Conservation (phyloP, 2,797 vertebrate species). For the Calcarius lapponicus region DNA sequence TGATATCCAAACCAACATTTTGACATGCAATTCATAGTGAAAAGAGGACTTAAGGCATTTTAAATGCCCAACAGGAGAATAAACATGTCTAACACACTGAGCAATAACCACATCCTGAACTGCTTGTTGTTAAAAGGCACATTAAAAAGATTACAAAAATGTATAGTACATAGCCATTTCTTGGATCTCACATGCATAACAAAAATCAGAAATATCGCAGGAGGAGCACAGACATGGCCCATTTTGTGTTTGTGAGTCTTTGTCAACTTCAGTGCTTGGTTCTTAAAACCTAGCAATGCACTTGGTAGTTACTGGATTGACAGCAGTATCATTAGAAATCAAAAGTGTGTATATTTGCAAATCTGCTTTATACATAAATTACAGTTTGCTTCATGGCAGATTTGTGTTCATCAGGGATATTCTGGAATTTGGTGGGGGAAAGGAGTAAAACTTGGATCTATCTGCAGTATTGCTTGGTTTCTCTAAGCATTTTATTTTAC, state of each 20-base stretch:
- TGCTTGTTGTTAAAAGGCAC: not conserved
- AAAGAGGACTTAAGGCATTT: conserved; percentile 30
- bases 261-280: not conserved
- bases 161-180: not conserved
- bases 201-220: not conserved
- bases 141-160: conserved; percentile 14
- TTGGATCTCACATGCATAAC: not conserved
- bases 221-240: not conserved
- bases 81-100: not conserved
- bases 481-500: not conserved
- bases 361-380: not conserved
- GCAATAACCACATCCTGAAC: conserved; percentile 9
- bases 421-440: not conserved
- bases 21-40: not conserved
- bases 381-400: not conserved
- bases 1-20: conserved; percentile 41
- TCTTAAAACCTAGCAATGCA: not conserved
- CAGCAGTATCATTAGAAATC: not conserved
- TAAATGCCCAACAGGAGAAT: conserved; percentile 10
- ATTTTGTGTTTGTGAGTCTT: not conserved
- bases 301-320: not conserved
- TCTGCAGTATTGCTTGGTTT: not conserved
- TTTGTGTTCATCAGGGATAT: not conserved
- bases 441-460: not conserved
- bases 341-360: not conserved